A percentile compares a stretch with the other conserved stretches of the same genome.
Conservation (phyloP, 2,113 vertebrate species). For the Pycnonotus jocosus region DNA sequence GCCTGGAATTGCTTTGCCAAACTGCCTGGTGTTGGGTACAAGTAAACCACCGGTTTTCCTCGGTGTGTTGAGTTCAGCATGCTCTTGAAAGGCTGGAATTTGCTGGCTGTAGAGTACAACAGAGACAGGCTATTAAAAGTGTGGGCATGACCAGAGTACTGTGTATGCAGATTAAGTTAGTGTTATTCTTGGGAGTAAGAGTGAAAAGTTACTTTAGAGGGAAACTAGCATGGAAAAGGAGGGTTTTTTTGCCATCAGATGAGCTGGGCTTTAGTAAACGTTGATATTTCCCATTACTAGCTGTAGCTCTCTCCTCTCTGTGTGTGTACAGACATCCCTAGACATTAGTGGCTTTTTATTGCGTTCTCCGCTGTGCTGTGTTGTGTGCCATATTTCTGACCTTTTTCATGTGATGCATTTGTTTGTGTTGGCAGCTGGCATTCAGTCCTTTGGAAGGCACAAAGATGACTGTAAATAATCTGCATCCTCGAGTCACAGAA, state of each 20-base stretch:
- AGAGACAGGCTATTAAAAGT: neutral
- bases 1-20: neutral
- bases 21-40: neutral
- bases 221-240: neutral
- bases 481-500: constrained; percentile 94
- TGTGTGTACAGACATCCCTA: neutral
- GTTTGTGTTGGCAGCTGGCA: constrained; percentile 72
- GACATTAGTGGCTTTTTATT: neutral
- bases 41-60: neutral
- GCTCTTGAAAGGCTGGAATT: neutral
- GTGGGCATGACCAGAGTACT: neutral
- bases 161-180: neutral
- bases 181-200: neutral
- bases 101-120: neutral
- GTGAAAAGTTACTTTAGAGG: neutral
- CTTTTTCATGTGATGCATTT: neutral
- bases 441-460: constrained; percentile 96
- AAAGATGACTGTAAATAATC: constrained; percentile 97
- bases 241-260: neutral
- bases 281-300: neutral
- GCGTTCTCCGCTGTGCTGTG: neutral
- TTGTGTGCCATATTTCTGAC: neutral
- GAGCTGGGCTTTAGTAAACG: neutral
- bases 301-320: neutral
- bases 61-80: neutral